Evolutionary conservation across 2,113 vertebrate genomes (phyloP).

Genomic region (Synchiropus splendidus): DNA sequence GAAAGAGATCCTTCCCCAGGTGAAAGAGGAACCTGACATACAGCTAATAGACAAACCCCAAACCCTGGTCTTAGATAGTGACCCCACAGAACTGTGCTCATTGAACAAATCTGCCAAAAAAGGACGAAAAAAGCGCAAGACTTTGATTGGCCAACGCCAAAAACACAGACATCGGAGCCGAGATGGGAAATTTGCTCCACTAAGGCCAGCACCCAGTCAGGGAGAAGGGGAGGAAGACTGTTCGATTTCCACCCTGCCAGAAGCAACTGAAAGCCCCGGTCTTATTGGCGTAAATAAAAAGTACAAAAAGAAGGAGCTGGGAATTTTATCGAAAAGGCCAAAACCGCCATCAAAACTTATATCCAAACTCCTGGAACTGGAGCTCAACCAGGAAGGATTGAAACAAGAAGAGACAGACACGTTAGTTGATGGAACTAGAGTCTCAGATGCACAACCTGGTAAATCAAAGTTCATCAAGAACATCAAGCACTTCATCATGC

Average conservation of each 20-base stretch:
- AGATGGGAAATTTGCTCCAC: conserved; percentile 49
- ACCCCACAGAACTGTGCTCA: conserved; percentile 14
- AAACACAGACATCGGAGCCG: conserved; percentile 53
- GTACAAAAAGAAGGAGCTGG: conserved; percentile 44
- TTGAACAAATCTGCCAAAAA: conserved; percentile 38
- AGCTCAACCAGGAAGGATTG: conserved; percentile 46
- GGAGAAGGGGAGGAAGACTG: conserved; percentile 8
- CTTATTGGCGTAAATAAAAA: conserved; percentile 62
- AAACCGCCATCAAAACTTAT: conserved; percentile 38
- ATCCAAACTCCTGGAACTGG: conserved; percentile 60
- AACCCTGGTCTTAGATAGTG: conserved; percentile 40
- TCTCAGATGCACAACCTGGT: conserved; percentile 42
- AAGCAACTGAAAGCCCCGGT: conserved; percentile 12
- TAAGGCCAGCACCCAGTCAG: conserved; percentile 15
- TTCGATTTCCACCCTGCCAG: conserved; percentile 12
- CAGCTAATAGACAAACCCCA: conserved; percentile 45
- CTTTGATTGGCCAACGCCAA: conserved; percentile 59
- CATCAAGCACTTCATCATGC: conserved; percentile 87
- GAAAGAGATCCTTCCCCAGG: conserved; percentile 22
- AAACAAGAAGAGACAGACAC: conserved; percentile 61
- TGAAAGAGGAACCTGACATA: conserved; percentile 53
- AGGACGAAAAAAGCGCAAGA: conserved; percentile 56
- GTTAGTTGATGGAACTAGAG: conserved; percentile 46
- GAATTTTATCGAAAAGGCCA: conserved; percentile 46
- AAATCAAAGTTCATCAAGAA: conserved; percentile 80